Conservation (phyloP, 2,113 vertebrate species). For the Lepisosteus osseus region DNA sequence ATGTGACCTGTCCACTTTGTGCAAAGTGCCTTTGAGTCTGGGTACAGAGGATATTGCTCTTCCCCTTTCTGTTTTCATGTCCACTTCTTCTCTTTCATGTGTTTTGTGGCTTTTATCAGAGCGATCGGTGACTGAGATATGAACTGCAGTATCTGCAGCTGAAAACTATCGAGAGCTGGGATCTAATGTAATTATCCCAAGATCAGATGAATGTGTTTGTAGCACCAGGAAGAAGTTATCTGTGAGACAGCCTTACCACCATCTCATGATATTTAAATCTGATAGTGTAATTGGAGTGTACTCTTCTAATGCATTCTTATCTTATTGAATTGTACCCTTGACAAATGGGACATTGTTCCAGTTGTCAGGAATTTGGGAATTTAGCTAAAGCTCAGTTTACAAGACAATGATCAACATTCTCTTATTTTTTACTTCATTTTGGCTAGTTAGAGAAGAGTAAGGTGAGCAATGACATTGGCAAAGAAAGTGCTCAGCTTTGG, state of each 20-base stretch:
- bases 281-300: slow-evolving; percentile 19
- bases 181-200: not conserved
- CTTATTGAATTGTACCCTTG: slow-evolving; percentile 10
- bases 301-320: slow-evolving; percentile 23
- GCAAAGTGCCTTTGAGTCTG: too few species aligned
- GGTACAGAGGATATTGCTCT: too few species aligned
- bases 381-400: not conserved
- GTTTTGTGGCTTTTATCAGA: not conserved
- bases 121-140: not conserved
- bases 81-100: too few species aligned
- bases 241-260: not conserved
- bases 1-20: too few species aligned
- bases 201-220: not conserved
- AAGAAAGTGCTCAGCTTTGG: not conserved
- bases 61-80: too few species aligned
- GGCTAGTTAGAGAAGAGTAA: not conserved
- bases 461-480: too few species aligned
- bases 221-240: not conserved
- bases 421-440: too few species aligned
- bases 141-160: not conserved
- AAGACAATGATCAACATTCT: not conserved
- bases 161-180: not conserved
- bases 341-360: slow-evolving; percentile 17
- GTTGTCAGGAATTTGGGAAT: not conserved
- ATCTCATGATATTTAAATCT: slow-evolving; percentile 5